Percentiles rank a stretch among this genome's conserved stretches.
These are phyloP conservation scores for Cyclopterus lumpus DNA, from an alignment of 2,797 vertebrate genomes.

Conservation along the genomic window DNA sequence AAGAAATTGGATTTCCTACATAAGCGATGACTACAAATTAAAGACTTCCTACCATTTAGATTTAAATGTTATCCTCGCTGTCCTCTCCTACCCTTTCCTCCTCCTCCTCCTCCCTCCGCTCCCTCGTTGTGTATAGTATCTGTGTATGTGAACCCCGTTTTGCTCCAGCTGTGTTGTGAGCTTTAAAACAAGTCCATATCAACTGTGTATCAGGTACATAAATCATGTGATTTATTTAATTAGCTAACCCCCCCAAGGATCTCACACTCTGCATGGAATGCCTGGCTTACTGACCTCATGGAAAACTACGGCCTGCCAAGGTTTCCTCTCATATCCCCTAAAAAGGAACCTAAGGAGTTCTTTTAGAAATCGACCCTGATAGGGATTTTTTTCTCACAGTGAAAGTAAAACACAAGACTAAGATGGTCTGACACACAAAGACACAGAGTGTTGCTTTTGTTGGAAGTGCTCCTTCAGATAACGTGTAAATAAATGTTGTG, in stretches of 20 bases:
- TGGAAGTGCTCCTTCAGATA: constrained; percentile 12
- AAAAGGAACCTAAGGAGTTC: constrained; percentile 80
- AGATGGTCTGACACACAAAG: constrained; percentile 30
- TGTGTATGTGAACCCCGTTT: constrained; percentile 28
- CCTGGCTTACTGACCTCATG: constrained; percentile 80
- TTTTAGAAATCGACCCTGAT: constrained; percentile 70
- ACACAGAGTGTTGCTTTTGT: constrained; percentile 34
- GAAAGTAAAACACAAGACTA: constrained; percentile 57
- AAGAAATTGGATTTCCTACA: constrained; percentile 52
- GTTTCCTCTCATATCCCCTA: constrained; percentile 81
- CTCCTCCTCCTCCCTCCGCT: not conserved
- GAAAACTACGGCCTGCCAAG: constrained; percentile 82
- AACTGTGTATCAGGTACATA: constrained; percentile 75
- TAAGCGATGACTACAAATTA: constrained; percentile 72
- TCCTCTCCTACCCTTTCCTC: constrained; percentile 5
- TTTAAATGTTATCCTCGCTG: constrained; percentile 33
- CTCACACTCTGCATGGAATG: constrained; percentile 79
- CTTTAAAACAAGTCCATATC: constrained; percentile 63
- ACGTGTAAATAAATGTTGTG: constrained; percentile 7
- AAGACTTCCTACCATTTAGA: constrained; percentile 54
- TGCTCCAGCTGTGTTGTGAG: constrained; percentile 62
- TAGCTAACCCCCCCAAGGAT: constrained; percentile 71
- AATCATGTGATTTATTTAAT: constrained; percentile 81
- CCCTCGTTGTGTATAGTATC: constrained; percentile 32
- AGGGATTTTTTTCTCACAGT: constrained; percentile 38